Evolutionary conservation across 1,140 invertebrate genomes (phyloP).

Genomic region (Acromyrmex charruanus): DNA sequence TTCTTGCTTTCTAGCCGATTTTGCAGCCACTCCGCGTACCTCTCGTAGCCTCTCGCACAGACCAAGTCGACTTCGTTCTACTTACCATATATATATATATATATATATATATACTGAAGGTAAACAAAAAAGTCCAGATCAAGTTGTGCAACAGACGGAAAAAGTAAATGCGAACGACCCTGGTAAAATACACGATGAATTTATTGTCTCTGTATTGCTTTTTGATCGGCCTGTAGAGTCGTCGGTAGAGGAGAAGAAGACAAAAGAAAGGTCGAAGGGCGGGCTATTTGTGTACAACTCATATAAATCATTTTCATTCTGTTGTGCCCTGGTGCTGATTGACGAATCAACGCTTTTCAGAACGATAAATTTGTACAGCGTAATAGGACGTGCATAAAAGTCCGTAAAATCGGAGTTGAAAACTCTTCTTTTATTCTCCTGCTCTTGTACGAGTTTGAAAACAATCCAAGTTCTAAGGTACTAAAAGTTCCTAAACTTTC

Average conservation of each 20-base stretch:
- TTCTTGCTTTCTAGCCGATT: slow-evolving; percentile 29
- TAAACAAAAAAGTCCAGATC: not conserved
- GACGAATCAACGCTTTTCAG: not conserved
- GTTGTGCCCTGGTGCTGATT: not conserved
- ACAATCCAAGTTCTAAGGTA: slow-evolving; percentile 27
- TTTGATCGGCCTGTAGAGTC: not conserved
- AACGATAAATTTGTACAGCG: slow-evolving; percentile 13
- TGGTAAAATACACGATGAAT: not conserved
- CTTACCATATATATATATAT: not conserved
- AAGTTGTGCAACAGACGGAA: not conserved
- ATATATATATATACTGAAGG: not conserved
- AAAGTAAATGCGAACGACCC: not conserved
- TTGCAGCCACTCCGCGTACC: no score
- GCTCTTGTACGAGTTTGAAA: slow-evolving; percentile 6
- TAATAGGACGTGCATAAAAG: not conserved
- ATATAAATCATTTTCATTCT: slow-evolving; percentile 18
- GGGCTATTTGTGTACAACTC: slow-evolving; percentile 34
- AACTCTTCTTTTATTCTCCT: not conserved
- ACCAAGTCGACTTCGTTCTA: slow-evolving; percentile 4
- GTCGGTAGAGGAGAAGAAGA: not conserved
- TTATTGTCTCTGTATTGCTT: not conserved
- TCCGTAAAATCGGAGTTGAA: not conserved
- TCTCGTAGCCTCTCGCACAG: not conserved
- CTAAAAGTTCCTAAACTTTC: slow-evolving; percentile 20
- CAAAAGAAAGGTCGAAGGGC: slow-evolving; percentile 44